Percentiles rank a stretch among this genome's conserved stretches.
Conservation (phyloP, 35 echinoderm and acorn worm species). For the Nesometra sesokonis region DNA sequence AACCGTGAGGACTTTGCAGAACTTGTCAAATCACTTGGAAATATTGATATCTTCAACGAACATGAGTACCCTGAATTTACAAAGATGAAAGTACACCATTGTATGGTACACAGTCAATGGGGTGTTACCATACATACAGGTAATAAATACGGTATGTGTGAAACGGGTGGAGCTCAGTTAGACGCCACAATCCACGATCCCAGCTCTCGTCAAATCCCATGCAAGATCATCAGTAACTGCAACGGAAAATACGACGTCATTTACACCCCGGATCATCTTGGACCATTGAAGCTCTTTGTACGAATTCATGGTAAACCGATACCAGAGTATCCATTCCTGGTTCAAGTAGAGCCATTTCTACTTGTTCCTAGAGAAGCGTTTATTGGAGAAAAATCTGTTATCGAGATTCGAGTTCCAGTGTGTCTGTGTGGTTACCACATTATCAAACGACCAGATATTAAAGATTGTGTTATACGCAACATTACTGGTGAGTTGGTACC, state of each 20-base stretch:
- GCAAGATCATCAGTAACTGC: not conserved
- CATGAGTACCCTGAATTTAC: not conserved
- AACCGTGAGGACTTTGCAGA: not conserved
- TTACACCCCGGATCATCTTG: not conserved
- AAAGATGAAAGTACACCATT: not conserved
- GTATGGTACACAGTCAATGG: not conserved
- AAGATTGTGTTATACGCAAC: not conserved
- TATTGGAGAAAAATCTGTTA: not conserved
- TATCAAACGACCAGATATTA: not conserved
- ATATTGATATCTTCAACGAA: not conserved
- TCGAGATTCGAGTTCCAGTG: not conserved
- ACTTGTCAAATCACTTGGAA: not conserved
- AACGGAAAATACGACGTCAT: not conserved
- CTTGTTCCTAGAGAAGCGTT: not conserved
- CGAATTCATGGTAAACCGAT: not conserved
- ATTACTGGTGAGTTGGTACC: not conserved
- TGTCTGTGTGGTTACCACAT: not conserved
- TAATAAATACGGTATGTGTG: not conserved
- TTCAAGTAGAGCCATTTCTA: not conserved
- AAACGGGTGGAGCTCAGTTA: not conserved
- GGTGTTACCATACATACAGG: not conserved
- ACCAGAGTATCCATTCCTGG: not conserved
- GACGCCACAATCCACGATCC: not conserved
- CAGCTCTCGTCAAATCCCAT: not conserved
- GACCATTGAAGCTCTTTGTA: not conserved